These are phyloP conservation scores for Cylindroiulus punctatus DNA, from an alignment of 2,888 invertebrate species.

Conservation along the genomic window DNA sequence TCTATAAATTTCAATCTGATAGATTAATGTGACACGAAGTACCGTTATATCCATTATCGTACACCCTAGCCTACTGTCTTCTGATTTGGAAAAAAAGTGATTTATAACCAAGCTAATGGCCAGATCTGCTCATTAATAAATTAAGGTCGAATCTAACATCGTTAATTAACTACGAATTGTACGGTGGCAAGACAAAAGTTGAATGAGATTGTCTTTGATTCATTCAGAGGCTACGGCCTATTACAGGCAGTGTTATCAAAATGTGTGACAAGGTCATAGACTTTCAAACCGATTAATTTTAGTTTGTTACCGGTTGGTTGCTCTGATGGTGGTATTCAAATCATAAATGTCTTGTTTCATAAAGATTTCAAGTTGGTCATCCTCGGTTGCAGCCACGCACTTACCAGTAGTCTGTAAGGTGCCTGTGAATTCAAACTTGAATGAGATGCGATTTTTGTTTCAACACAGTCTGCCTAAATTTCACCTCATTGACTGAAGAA, in stretches of 20 bases:
- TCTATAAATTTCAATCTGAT: no score
- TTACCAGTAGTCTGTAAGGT: no score
- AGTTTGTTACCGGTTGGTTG: not conserved
- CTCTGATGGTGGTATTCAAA: no score
- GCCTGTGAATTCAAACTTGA: not conserved
- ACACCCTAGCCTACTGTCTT: not conserved
- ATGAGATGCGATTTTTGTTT: not conserved
- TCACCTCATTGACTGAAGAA: no score
- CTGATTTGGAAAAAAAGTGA: not conserved
- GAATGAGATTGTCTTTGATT: not conserved
- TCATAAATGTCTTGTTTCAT: no score
- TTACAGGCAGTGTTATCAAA: not conserved
- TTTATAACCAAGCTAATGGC: not conserved
- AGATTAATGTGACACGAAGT: not conserved
- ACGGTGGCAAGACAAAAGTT: not conserved
- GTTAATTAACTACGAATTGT: not conserved
- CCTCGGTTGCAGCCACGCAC: no score
- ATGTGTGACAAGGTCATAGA: not conserved
- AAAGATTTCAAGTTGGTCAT: no score
- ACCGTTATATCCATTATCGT: not conserved
- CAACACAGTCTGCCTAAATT: not conserved
- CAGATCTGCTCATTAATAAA: not conserved
- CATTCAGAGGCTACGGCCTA: not conserved
- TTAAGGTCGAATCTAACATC: not conserved
- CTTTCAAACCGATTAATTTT: not conserved